phyloP scores from a whole-genome alignment of 2,797 vertebrate genomes.

The Cottoperca gobio region DNA sequence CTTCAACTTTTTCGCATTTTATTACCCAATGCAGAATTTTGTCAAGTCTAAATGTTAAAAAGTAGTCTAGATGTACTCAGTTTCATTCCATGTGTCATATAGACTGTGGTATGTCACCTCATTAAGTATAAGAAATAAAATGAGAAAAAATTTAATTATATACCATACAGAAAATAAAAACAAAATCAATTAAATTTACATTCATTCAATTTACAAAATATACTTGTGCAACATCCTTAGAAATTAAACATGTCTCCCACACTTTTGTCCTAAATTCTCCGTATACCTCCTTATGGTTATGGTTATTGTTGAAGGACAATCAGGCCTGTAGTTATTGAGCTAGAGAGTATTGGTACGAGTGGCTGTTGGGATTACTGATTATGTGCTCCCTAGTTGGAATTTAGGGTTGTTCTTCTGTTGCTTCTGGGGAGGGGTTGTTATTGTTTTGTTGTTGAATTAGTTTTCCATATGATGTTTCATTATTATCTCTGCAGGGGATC shows the following conservation, averaged over 20 bases:
- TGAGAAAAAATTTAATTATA: neutral
- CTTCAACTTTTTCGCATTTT: slow-evolving; percentile 22
- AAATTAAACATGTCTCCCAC: neutral
- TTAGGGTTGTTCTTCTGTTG: no score
- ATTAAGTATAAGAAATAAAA: slow-evolving; percentile 13
- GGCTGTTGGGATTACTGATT: no score
- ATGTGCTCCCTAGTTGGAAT: no score
- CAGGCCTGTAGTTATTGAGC: no score
- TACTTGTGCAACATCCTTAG: neutral
- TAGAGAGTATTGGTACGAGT: no score
- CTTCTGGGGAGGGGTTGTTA: no score
- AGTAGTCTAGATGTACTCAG: neutral
- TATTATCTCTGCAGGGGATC: no score
- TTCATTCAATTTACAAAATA: neutral
- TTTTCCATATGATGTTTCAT: no score
- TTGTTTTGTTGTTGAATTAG: no score
- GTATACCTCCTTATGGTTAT: no score
- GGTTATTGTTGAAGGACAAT: no score
- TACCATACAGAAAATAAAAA: neutral
- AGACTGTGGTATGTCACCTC: neutral
- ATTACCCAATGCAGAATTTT: slow-evolving; percentile 11
- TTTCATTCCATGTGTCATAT: slow-evolving; percentile 15
- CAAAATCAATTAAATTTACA: neutral
- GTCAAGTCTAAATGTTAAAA: neutral
- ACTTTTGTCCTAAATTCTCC: neutral